A percentile compares a stretch with the other conserved stretches of the same genome.
Evolutionary conservation across 2,113 vertebrate species (phyloP).

Genomic region (Sylvilagus bachmani): DNA sequence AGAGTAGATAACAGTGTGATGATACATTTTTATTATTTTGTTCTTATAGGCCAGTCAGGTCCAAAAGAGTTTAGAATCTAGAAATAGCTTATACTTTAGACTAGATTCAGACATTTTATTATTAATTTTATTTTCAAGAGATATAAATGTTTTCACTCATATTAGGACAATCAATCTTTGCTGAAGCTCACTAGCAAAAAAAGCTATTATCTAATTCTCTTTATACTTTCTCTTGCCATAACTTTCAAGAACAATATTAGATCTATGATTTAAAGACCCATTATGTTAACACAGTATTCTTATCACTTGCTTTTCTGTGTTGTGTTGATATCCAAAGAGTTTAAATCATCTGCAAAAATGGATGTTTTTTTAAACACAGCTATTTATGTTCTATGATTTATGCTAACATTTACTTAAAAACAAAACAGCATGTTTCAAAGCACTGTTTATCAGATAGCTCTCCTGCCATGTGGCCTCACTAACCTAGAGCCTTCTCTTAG

Average conservation of each 20-base stretch:
- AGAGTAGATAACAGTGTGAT: background rate
- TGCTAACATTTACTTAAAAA: slow-evolving; percentile 52
- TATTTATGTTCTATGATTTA: background rate
- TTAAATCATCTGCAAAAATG: background rate
- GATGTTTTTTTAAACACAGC: background rate
- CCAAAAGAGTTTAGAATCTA: background rate
- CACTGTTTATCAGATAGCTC: background rate
- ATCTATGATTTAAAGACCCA: slow-evolving; percentile 3
- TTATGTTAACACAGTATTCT: background rate
- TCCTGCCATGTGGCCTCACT: slow-evolving; percentile 65
- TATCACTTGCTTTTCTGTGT: slow-evolving; percentile 4
- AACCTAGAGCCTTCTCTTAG: slow-evolving; percentile 70
- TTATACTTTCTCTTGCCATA: background rate
- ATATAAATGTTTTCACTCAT: slow-evolving; percentile 6
- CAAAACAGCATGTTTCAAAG: background rate
- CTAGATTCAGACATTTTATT: background rate
- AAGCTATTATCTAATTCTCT: background rate
- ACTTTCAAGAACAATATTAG: background rate
- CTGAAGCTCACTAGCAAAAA: background rate
- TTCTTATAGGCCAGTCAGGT: background rate
- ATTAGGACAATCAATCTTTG: background rate
- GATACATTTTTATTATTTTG: background rate
- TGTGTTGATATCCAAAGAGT: slow-evolving; percentile 6
- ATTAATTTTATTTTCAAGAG: slow-evolving; percentile 30
- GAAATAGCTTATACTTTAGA: background rate